Evolutionary conservation across 2,888 invertebrate genomes (phyloP).

Genomic region (Acanthoscelides obtectus): DNA sequence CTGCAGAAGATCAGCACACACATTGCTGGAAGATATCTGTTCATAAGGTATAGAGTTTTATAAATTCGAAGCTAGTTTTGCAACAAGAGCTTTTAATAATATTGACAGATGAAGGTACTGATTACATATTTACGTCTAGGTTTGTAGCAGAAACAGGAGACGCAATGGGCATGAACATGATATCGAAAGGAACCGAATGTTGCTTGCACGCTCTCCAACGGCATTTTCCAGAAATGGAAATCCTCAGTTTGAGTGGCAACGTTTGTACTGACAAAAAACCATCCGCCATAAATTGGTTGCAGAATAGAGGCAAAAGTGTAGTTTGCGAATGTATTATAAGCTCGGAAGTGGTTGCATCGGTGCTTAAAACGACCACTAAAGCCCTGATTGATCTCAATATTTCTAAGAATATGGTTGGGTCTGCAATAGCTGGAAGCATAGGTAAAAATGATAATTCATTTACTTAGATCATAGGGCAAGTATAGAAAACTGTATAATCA

Average conservation of each 20-base stretch:
- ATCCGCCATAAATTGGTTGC: constrained; percentile 94
- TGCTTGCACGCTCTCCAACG: constrained; percentile 69
- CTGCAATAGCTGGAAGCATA: constrained; percentile 88
- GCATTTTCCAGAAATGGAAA: constrained; percentile 81
- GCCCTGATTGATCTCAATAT: constrained; percentile 84
- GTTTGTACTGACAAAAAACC: constrained; percentile 97
- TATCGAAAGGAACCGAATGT: constrained; percentile 92
- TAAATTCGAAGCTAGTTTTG: no score
- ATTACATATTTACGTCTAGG: constrained; percentile 6
- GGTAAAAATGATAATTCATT: no score
- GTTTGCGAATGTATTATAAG: constrained; percentile 87
- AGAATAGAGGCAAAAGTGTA: constrained; percentile 85
- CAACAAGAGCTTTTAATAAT: no score
- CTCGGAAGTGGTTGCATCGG: constrained; percentile 62
- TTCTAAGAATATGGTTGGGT: constrained; percentile 89
- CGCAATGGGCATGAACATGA: constrained; percentile 99
- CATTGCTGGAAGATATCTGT: constrained; percentile 81
- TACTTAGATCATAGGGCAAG: no score
- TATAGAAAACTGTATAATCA: no score
- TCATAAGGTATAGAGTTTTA: constrained; percentile 58
- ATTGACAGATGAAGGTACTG: no score
- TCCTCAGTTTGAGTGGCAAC: constrained; percentile 90
- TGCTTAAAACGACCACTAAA: constrained; percentile 80
- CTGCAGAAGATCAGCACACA: constrained; percentile 74
- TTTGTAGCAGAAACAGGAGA: constrained; percentile 71